Evolutionary conservation across 2,888 invertebrate genomes (phyloP), one percentile per base, ranked within the genome.

Genomic region (Drosophila algonquin): DNA sequence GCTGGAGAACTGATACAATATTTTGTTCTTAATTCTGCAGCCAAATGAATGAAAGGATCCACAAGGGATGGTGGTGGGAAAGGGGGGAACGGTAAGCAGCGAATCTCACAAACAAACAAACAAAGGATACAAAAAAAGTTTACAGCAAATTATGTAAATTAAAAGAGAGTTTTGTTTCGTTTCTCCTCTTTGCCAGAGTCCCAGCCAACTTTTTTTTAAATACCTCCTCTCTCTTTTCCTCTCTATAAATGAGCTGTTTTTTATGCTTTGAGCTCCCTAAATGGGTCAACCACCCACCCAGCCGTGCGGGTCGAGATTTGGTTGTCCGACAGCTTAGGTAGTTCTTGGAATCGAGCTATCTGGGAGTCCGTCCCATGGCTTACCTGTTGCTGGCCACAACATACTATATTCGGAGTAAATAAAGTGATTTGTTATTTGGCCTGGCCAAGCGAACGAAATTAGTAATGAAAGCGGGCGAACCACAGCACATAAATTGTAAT

Each of bases 1-100:
- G 76, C 78, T 73, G 68, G 68, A 87, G 85, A 87, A 84, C 81
- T 89, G 89, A 89, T 84, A 87, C 85, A 85, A 89, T 84, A 85
- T 84, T 89, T 87, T 79, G 68, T 70, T 84, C 75, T 77, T 77
- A 83, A 79, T 80, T 82, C 73, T 73, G 73, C 74, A 48, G 74
- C 65, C 44, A 61, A 82, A 68, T 75, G 70, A 80, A 75, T 71
- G 75, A 35, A 12, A 3, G 24, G 18, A 18, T 18, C 18, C 18
- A 18, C 18, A 18, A 1, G 3, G 24, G 24, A 0, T 24, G 24
- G 24, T 3, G 32, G 9, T 32, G 10, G 32, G 10, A 10, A 35
- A 12, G 5, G 35, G 35, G 21, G 21, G 3, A 21, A 21, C 21
- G 2, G 21, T 21, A 21, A 63, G 50, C 44, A 59, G n/a, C 63